Evolutionary conservation across 2,113 vertebrate genomes (phyloP), one percentile per base, ranked within the genome.

Genomic region (Cygnus atratus): DNA sequence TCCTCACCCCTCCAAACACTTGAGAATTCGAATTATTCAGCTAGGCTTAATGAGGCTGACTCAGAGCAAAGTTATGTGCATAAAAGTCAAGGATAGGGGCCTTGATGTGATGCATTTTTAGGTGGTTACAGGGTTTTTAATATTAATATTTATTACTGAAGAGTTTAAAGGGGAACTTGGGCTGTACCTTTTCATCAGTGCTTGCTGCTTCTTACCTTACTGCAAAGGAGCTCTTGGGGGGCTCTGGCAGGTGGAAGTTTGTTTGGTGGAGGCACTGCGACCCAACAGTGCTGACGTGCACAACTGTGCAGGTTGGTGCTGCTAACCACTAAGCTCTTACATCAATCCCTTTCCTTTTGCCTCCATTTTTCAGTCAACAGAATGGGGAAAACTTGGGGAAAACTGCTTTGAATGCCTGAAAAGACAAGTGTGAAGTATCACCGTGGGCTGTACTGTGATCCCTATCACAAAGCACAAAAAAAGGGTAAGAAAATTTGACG

Each of bases 31-130:
- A 87, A 88, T 96, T 91, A 87, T 89, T 94, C 84, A 91, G 54
- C 76, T 91, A 93, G 80, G 80, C 68, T 97, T 96, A 96, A 95
- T 95, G 70, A 96, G 62, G 73, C 62, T 92, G 92, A 78, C 83
- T 93, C 1, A 22, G 73, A 87, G 39, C 84, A 82, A 92, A 93
- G 85, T 82, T 95, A 84, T 54, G 44, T 93, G 88, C 86, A 87
- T 84, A 66, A 87, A 97, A 96, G 92, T 87, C 66, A 84, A 82
- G 77, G 58, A 78, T 68, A 84, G 80, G 26, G 44, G 66, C 44
- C 80, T 88, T 77, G 43, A 90, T 93, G 67, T 79, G 77, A n/a
- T 55, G 37, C 62, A n/a, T 93, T 87, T 94, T 95, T 79, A 88
- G 88, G 28, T 70, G 19, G 75, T 62, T 90, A n/a, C 29, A 46